Evolutionary conservation across 2,888 invertebrate species (phyloP).

Genomic region (Hoplodrina blanda): DNA sequence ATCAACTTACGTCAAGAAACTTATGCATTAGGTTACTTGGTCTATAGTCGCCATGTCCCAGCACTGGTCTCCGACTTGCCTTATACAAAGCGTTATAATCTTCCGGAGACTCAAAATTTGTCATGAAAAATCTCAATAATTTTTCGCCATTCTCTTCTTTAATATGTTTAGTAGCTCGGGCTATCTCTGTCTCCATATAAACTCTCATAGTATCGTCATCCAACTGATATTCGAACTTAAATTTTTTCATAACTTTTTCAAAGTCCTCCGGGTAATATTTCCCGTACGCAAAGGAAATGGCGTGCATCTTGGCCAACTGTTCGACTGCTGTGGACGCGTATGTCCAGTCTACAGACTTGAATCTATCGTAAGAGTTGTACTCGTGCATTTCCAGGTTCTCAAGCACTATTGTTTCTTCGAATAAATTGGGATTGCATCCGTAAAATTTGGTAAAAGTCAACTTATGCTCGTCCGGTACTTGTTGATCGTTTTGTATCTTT

Average conservation of each 20-base stretch:
- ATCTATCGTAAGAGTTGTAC: slow-evolving; percentile 73
- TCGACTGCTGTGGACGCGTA: slow-evolving; percentile 73
- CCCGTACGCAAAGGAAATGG: slow-evolving; percentile 75
- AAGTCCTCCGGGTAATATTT: slow-evolving; percentile 75
- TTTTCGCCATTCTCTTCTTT: slow-evolving; percentile 66
- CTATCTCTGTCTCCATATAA: slow-evolving; percentile 39
- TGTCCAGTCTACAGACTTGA: slow-evolving; percentile 75
- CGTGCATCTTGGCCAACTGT: slow-evolving; percentile 81
- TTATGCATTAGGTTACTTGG: slow-evolving; percentile 72
- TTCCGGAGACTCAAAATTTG: slow-evolving; percentile 3
- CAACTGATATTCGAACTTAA: slow-evolving; percentile 53
- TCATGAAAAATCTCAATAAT: slow-evolving; percentile 60
- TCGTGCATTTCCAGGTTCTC: slow-evolving; percentile 76
- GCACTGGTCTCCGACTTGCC: slow-evolving; percentile 60
- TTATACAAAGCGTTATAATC: slow-evolving; percentile 53
- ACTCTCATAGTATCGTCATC: slow-evolving; percentile 9
- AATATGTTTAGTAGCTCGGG: slow-evolving; percentile 52
- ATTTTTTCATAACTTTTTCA: slow-evolving; percentile 52
- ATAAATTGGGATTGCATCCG: slow-evolving; percentile 63
- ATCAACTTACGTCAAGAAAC: slow-evolving; percentile 52
- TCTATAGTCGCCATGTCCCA: slow-evolving; percentile 77
- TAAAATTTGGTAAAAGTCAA: slow-evolving; percentile 73
- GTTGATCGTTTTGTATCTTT: slow-evolving; percentile 67
- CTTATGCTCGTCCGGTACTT: slow-evolving; percentile 68
- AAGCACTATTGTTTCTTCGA: slow-evolving; percentile 76